Percentiles rank a stretch among this genome's conserved stretches.
phyloP scores from a whole-genome alignment of 2,888 invertebrate genomes.

The Diplazon laetatorius region DNA sequence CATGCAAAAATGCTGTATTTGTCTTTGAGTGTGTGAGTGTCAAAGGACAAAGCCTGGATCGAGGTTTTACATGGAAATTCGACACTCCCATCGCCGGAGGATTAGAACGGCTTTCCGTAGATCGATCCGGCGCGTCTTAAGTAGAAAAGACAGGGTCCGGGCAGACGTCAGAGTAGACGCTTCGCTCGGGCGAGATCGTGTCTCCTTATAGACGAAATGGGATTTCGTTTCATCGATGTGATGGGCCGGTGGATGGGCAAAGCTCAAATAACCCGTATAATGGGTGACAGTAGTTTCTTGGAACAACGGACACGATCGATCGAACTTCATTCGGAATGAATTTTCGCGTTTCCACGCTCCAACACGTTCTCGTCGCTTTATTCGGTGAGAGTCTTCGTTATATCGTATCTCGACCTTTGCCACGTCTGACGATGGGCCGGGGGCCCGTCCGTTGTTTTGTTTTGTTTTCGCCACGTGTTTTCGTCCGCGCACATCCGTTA shows the following conservation, averaged over 20 bases:
- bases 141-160: slow-evolving; percentile 2
- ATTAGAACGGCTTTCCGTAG: background rate
- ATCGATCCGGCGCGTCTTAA: background rate
- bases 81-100: background rate
- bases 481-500: no score
- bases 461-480: slow-evolving; percentile 12
- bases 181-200: background rate
- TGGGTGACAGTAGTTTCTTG: no score
- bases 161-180: background rate
- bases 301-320: background rate
- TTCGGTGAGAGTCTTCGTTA: background rate
- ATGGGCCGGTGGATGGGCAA: no score
- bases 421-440: background rate
- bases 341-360: background rate
- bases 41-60: background rate
- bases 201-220: background rate
- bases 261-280: background rate
- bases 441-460: slow-evolving; percentile 16
- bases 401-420: slow-evolving; percentile 16
- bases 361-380: background rate
- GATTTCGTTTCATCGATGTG: slow-evolving; percentile 12
- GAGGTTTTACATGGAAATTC: background rate
- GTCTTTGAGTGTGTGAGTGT: no score
- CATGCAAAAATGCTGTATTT: background rate
- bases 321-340: background rate